phyloP scores from a whole-genome alignment of 1,140 invertebrate species.

The Drosophila prosaltans region DNA sequence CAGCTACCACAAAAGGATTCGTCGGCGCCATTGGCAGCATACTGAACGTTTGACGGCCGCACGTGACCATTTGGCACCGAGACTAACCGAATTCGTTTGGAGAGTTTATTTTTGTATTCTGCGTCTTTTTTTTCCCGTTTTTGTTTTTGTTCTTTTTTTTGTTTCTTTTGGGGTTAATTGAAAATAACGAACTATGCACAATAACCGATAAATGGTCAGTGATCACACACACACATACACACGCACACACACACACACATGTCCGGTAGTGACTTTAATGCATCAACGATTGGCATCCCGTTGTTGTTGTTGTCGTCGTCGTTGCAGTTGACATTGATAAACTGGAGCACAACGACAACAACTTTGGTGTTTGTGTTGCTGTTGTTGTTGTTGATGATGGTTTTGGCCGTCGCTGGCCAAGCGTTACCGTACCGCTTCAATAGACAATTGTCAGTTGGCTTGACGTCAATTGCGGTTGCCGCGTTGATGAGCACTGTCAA shows the following conservation, averaged over 20 bases:
- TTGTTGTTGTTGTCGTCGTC: conserved; percentile 44
- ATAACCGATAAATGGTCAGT: conserved; percentile 29
- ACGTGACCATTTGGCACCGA: conserved; percentile 80
- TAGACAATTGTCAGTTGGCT: conserved; percentile 54
- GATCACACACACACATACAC: conserved; percentile 31
- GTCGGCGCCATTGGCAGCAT: conserved; percentile 82
- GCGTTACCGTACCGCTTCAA: conserved; percentile 77
- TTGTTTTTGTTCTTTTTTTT: neutral
- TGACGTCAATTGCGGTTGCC: conserved; percentile 62
- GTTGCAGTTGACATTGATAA: conserved; percentile 72
- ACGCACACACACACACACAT: conserved; percentile 47
- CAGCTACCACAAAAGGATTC: conserved; percentile 74
- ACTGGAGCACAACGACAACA: conserved; percentile 53
- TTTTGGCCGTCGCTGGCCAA: conserved; percentile 40
- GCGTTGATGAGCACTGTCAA: conserved; percentile 75
- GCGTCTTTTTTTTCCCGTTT: neutral
- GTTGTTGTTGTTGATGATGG: neutral
- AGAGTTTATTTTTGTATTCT: neutral
- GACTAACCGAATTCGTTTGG: conserved; percentile 15
- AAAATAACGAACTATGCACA: conserved; percentile 32
- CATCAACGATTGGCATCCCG: conserved; percentile 70
- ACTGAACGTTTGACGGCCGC: conserved; percentile 78
- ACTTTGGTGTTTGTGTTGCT: conserved; percentile 8
- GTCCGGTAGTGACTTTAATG: conserved; percentile 42
- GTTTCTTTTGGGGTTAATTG: conserved; percentile 32